These are phyloP conservation scores for Schlechtendalia chinensis DNA, from an alignment of 1,140 invertebrate genomes.

Conservation along the genomic window DNA sequence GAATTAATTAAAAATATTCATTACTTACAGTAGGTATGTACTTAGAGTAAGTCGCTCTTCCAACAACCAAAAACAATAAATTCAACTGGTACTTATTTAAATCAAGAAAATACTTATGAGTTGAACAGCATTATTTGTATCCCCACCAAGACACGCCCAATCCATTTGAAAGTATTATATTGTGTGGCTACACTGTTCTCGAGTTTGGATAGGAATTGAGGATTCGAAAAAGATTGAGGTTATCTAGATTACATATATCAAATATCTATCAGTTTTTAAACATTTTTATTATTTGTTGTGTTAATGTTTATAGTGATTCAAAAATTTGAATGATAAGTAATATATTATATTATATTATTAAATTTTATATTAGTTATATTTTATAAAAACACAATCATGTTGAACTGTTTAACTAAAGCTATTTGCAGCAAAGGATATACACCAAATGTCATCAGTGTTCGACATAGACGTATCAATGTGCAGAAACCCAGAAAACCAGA, in stretches of 20 bases:
- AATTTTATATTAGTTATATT: background rate
- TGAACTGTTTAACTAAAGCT: constrained; percentile 17
- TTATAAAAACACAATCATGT: constrained; percentile 28
- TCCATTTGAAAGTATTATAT: background rate
- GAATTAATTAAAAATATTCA: no score
- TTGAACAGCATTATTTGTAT: no score
- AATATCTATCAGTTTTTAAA: background rate
- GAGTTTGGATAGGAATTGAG: background rate
- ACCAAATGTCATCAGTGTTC: constrained; percentile 24
- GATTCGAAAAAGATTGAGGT: background rate
- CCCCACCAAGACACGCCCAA: background rate
- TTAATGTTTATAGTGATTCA: background rate
- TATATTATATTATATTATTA: background rate
- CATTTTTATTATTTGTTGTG: background rate
- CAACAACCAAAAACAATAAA: no score
- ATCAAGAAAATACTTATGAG: no score
- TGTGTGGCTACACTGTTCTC: constrained; percentile 6
- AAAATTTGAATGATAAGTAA: background rate
- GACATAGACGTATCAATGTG: constrained; percentile 62
- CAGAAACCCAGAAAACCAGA: constrained; percentile 68
- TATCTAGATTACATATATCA: background rate
- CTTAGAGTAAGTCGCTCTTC: no score
- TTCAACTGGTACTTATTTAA: no score
- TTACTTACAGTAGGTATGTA: no score
- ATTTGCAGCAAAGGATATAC: constrained; percentile 26